phyloP scores from a whole-genome alignment of 2,797 vertebrate genomes.

The Saxicola maurus region DNA sequence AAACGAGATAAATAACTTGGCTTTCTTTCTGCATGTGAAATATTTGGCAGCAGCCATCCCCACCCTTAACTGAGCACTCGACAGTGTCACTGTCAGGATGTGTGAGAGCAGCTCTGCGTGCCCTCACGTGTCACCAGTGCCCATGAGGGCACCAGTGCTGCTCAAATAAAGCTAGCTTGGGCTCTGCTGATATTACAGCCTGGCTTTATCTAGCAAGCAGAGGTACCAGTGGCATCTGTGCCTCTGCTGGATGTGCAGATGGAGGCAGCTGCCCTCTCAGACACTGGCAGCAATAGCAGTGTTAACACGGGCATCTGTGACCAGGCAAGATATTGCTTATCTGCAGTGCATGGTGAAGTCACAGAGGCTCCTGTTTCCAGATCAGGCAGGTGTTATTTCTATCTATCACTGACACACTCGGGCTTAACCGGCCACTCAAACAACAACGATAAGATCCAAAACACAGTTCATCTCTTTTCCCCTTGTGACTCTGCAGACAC shows the following conservation, averaged over 20 bases:
- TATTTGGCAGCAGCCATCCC: neutral
- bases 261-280: conserved; percentile 10
- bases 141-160: neutral
- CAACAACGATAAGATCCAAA: neutral
- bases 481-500: neutral
- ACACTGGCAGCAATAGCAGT: neutral
- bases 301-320: neutral
- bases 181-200: neutral
- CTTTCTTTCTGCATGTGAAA: conserved; percentile 2
- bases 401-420: conserved; percentile 8
- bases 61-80: neutral
- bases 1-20: conserved; percentile 44
- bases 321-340: conserved; percentile 17
- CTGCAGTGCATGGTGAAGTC: neutral
- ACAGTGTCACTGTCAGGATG: neutral
- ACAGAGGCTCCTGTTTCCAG: neutral
- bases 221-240: conserved; percentile 19
- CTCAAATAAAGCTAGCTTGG: conserved; percentile 18
- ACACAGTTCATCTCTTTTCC: neutral
- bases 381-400: conserved; percentile 19
- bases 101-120: neutral
- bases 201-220: conserved; percentile 24
- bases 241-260: conserved; percentile 7
- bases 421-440: conserved; percentile 7
- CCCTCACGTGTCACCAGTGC: neutral